Evolutionary conservation across 2,797 vertebrate species (phyloP), one percentile per base, ranked within the genome.

Genomic region (Pantherophis vulpinus): DNA sequence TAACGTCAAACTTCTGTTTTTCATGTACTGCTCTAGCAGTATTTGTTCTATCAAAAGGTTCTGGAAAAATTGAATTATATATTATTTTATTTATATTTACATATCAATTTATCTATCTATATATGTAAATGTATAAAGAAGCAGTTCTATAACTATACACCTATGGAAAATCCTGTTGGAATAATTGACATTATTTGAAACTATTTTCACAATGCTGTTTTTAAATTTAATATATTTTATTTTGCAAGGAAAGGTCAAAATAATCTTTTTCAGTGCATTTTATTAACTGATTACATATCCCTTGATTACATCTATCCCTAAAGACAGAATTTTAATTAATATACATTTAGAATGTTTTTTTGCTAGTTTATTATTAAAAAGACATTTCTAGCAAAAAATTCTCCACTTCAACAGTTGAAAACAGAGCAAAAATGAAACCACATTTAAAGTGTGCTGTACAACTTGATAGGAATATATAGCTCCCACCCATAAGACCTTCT

Each of bases 11-110:
- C 97, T 99, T 99, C 54, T 97, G 95, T 96, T 98, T 98, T 96
- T 99, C 98, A 90, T 99, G 98, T 94, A 99, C 99, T 61, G 99
- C 99, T 97, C 99, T 98, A 96, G 99, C 99, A 47, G 99, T 99
- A 92, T 99, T 99, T 93, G 98, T 98, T 94, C 98, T 96, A 95
- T 99, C 99, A 98, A 99, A 99, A 8, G 99, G 99, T 96, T 99
- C 99, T 99, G 96, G 20, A 89, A 98, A 98, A 61, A 96, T 90
- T 95, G 97, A 97, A 89, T 27, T 47, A 89, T 89, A 23, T 12
- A 83, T 83, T 25, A 83, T 47, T 89, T 61, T 51, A 89, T 25
- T 61, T 4, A 47, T 16, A 42, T 89, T 89, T 42, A 89, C 12
- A 47, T 89, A 88, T 42, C 32, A 37, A 37, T 74, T 18, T 74